Conservation (phyloP, 2,888 invertebrate genomes). For the Hydraecia micacea region DNA sequence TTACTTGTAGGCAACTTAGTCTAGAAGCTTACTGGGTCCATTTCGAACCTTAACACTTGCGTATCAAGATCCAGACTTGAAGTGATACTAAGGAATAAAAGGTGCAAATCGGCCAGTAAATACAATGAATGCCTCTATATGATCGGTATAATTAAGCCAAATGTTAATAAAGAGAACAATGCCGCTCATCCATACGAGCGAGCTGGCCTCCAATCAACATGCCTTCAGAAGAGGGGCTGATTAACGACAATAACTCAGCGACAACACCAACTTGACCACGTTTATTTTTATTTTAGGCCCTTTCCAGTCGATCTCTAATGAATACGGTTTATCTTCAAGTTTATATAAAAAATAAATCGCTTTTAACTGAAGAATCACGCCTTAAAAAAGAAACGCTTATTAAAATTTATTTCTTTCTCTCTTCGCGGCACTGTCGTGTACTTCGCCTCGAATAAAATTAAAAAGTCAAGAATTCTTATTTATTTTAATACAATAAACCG, state of each 20-base stretch:
- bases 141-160: slow-evolving; percentile 80
- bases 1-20: slow-evolving; percentile 36
- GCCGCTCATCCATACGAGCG: slow-evolving; percentile 71
- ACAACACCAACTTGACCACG: slow-evolving; percentile 87
- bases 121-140: slow-evolving; percentile 71
- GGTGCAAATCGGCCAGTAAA: slow-evolving; percentile 61
- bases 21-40: slow-evolving; percentile 4
- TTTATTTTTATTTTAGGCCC: slow-evolving; percentile 89
- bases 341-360: slow-evolving; percentile 90
- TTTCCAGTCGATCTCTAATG: slow-evolving; percentile 90
- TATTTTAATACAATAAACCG: slow-evolving; percentile 91
- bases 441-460: slow-evolving; percentile 89
- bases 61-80: slow-evolving; percentile 43
- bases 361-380: slow-evolving; percentile 91
- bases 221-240: slow-evolving; percentile 83
- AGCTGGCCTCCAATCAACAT: slow-evolving; percentile 82
- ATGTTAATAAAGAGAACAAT: slow-evolving; percentile 84
- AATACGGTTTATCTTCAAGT: slow-evolving; percentile 90
- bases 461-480: slow-evolving; percentile 91
- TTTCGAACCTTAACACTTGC: slow-evolving; percentile 33
- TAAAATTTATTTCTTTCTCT: slow-evolving; percentile 91
- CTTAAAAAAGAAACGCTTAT: slow-evolving; percentile 90
- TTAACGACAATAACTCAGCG: slow-evolving; percentile 89
- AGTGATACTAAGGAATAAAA: slow-evolving; percentile 54
- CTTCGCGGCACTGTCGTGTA: slow-evolving; percentile 89